A percentile compares a stretch with the other conserved stretches of the same genome.
These are phyloP conservation scores for Orthonychiurus folsomi DNA, from an alignment of 2,888 invertebrate species.

Conservation along the genomic window DNA sequence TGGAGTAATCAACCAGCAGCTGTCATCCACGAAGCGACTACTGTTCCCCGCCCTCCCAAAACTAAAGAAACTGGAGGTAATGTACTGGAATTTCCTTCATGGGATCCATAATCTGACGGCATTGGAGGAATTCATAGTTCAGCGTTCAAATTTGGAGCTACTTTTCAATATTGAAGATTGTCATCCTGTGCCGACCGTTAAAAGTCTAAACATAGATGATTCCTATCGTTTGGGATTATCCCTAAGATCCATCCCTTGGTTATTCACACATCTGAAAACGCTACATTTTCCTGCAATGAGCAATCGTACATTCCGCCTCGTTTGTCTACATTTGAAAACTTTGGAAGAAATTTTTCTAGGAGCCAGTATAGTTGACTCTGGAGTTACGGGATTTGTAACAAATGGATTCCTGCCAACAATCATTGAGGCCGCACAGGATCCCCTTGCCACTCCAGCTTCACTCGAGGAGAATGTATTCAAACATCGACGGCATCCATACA, in stretches of 20 bases:
- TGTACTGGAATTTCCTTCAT: background rate
- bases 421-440: background rate
- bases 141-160: background rate
- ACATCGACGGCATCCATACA: background rate
- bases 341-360: background rate
- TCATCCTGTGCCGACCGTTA: background rate
- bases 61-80: background rate
- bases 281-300: background rate
- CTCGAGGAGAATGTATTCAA: too few relatives aligned
- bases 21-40: background rate
- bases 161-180: background rate
- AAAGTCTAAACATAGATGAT: background rate
- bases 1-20: background rate
- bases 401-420: background rate
- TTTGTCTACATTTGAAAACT: background rate
- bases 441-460: background rate
- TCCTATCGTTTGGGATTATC: background rate
- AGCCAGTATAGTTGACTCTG: background rate
- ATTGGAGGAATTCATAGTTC: background rate
- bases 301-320: background rate
- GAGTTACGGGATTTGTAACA: background rate
- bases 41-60: background rate
- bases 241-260: background rate
- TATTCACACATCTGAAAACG: background rate
- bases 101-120: background rate